A percentile compares a stretch with the other conserved stretches of the same genome.
Conservation (phyloP, 2,113 vertebrate species). For the Neotoma lepida region DNA sequence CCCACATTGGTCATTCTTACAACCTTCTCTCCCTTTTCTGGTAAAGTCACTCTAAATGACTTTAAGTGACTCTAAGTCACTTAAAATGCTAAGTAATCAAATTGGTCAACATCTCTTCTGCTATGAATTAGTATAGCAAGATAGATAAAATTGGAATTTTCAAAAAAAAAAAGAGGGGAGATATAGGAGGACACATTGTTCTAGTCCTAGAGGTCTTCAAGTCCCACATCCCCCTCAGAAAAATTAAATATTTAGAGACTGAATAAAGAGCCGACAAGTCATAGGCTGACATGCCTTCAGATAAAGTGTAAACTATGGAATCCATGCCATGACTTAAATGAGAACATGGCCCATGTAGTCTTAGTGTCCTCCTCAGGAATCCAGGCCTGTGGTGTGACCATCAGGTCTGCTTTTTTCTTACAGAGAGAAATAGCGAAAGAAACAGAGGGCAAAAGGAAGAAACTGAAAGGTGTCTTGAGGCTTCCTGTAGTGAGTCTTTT, state of each 20-base stretch:
- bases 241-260: neutral
- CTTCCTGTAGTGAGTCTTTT: neutral
- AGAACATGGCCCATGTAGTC: neutral
- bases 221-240: neutral
- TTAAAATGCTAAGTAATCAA: conserved; percentile 38
- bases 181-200: neutral
- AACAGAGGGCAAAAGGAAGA: neutral
- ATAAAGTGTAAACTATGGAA: neutral
- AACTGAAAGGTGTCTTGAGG: neutral
- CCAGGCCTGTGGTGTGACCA: neutral
- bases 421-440: neutral
- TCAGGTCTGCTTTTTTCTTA: neutral
- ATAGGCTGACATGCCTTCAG: neutral
- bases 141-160: neutral
- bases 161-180: neutral
- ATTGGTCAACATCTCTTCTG: neutral
- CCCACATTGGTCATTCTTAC: neutral
- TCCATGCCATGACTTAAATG: neutral
- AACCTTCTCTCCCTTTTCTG: neutral
- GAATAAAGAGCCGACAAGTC: neutral
- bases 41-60: neutral
- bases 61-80: too few relatives aligned
- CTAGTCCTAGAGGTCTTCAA: neutral
- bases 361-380: neutral
- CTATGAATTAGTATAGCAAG: conserved; percentile 42